These are phyloP conservation scores for Spilarctia lutea DNA, from an alignment of 2,888 invertebrate species.

Conservation along the genomic window DNA sequence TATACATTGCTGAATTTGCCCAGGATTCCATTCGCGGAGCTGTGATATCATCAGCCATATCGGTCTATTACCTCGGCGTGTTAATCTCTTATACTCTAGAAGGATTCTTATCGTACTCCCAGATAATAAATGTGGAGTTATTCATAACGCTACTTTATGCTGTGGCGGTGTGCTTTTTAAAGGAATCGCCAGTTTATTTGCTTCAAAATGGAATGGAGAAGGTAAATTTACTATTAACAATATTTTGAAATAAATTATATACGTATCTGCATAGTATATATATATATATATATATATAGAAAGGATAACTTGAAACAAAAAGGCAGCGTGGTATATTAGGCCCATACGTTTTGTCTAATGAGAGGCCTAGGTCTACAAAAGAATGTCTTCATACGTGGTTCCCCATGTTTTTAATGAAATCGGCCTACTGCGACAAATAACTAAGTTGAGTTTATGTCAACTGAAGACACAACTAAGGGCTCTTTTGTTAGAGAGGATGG, in stretches of 20 bases:
- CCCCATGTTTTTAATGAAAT: too few species aligned
- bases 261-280: too few species aligned
- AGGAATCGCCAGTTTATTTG: conserved; percentile 74
- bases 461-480: too few species aligned
- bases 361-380: too few species aligned
- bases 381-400: too few species aligned
- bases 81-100: conserved; percentile 70
- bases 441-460: too few species aligned
- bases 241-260: not conserved
- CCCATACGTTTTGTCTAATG: too few species aligned
- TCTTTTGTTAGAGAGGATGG: too few species aligned
- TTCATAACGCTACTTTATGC: conserved; percentile 65
- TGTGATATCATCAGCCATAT: conserved; percentile 63
- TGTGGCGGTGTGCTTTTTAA: conserved; percentile 58
- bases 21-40: conserved; percentile 73
- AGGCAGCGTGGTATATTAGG: too few species aligned
- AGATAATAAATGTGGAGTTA: conserved; percentile 66
- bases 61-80: conserved; percentile 68
- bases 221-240: conserved; percentile 48
- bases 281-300: too few species aligned
- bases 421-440: too few species aligned
- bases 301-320: too few species aligned
- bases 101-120: conserved; percentile 63
- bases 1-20: conserved; percentile 72
- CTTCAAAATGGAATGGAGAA: conserved; percentile 66